A percentile compares a stretch with the other conserved stretches of the same genome.
phyloP scores from a whole-genome alignment of 2,888 invertebrate species.

The Cephus pulcher region DNA sequence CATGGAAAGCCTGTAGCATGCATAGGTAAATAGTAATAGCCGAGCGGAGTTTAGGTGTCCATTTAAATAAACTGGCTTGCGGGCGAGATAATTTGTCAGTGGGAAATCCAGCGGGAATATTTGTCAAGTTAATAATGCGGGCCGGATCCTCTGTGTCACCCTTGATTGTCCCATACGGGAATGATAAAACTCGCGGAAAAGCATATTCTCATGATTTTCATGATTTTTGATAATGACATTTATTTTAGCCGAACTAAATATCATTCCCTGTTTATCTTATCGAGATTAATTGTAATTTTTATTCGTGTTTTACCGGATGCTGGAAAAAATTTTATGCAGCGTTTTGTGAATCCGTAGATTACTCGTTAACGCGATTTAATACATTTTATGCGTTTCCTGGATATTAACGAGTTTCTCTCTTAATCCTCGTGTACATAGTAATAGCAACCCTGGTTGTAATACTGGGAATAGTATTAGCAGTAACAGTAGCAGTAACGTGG shows the following conservation, averaged over 20 bases:
- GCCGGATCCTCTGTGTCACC: conserved; percentile 38
- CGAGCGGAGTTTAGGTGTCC: conserved; percentile 40
- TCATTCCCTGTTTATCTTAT: background rate
- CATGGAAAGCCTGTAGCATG: background rate
- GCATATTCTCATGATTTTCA: background rate
- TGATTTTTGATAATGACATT: background rate
- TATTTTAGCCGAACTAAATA: background rate
- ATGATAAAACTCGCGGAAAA: background rate
- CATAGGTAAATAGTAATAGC: background rate
- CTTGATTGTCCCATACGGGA: background rate
- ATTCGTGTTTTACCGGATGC: background rate
- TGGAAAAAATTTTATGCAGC: background rate
- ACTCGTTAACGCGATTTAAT: background rate
- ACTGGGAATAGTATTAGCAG: background rate
- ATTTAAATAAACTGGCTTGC: conserved; percentile 57
- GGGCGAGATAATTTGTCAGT: conserved; percentile 60
- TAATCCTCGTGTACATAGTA: background rate
- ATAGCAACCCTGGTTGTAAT: background rate
- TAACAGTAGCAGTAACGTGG: background rate
- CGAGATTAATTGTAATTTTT: background rate
- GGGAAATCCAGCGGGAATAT: conserved; percentile 60
- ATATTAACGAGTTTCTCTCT: background rate
- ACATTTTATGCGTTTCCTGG: background rate
- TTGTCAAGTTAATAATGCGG: conserved; percentile 62
- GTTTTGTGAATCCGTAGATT: background rate